These are phyloP conservation scores for Anticlea derivata DNA, from an alignment of 2,888 invertebrate species.

Conservation along the genomic window DNA sequence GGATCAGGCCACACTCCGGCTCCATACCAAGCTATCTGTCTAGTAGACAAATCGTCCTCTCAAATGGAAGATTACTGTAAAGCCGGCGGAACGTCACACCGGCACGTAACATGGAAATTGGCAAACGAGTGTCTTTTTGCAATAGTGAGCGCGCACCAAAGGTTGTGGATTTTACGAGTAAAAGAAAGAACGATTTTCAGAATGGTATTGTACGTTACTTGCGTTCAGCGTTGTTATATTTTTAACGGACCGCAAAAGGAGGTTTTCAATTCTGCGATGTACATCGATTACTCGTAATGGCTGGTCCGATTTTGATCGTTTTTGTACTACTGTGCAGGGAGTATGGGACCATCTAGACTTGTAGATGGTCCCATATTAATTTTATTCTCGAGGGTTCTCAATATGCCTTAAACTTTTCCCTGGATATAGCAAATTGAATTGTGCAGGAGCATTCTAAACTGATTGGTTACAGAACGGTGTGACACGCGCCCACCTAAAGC, in stretches of 20 bases:
- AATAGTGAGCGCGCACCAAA: constrained; percentile 5
- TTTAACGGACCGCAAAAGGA: too few relatives aligned
- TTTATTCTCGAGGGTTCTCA: too few relatives aligned
- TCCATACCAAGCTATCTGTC: constrained; percentile 60
- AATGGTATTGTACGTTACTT: neutral
- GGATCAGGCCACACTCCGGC: constrained; percentile 44
- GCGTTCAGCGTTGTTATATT: too few relatives aligned
- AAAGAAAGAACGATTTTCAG: neutral
- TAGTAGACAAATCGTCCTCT: constrained; percentile 75
- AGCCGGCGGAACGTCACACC: constrained; percentile 40
- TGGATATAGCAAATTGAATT: too few relatives aligned
- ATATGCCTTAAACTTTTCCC: too few relatives aligned
- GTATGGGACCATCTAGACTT: too few relatives aligned
- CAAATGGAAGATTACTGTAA: constrained; percentile 74
- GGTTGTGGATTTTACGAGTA: neutral
- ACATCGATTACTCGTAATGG: too few relatives aligned
- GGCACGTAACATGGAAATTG: constrained; percentile 26
- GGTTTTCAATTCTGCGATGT: too few relatives aligned
- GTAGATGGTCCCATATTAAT: too few relatives aligned
- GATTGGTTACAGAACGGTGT: constrained; percentile 46
- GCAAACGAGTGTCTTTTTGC: constrained; percentile 15
- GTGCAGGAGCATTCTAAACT: neutral
- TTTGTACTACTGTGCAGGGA: too few relatives aligned
- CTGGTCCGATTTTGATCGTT: too few relatives aligned
- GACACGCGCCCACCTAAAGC: constrained; percentile 45